A percentile compares a stretch with the other conserved stretches of the same genome.
Evolutionary conservation across 2,797 vertebrate genomes (phyloP).

Genomic region (Acanthiza pusilla): DNA sequence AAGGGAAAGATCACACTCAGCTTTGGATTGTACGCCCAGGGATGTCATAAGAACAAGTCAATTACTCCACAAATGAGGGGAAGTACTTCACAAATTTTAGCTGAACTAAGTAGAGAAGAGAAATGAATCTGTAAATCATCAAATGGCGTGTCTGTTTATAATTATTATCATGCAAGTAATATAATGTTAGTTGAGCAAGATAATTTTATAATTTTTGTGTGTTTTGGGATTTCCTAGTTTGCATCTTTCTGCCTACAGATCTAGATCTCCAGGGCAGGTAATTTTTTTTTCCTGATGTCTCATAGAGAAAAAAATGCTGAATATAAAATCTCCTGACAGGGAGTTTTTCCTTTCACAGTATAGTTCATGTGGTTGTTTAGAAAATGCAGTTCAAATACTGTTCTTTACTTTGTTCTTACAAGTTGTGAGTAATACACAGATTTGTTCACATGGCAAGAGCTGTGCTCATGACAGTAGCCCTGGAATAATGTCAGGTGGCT

Average conservation of each 20-base stretch:
- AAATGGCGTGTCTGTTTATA: background rate
- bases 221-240: conserved; percentile 56
- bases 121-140: conserved; percentile 32
- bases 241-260: conserved; percentile 27
- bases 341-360: background rate
- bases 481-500: background rate
- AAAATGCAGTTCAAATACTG: background rate
- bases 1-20: background rate
- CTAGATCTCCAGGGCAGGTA: background rate
- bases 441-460: background rate
- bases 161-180: conserved; percentile 35
- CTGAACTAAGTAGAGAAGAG: conserved; percentile 7
- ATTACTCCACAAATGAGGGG: conserved; percentile 22
- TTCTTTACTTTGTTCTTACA: background rate
- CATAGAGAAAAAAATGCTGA: background rate
- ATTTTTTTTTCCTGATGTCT: background rate
- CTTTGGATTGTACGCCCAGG: background rate
- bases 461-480: background rate
- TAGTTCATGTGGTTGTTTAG: background rate
- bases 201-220: conserved; percentile 41
- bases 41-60: conserved; percentile 13
- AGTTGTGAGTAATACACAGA: background rate
- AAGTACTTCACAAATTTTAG: conserved; percentile 23
- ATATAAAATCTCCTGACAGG: background rate
- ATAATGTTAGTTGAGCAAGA: conserved; percentile 15